Percentiles rank a stretch among this genome's conserved stretches.
phyloP scores from a whole-genome alignment of 1,140 invertebrate genomes.

The Lethrus apterus region DNA sequence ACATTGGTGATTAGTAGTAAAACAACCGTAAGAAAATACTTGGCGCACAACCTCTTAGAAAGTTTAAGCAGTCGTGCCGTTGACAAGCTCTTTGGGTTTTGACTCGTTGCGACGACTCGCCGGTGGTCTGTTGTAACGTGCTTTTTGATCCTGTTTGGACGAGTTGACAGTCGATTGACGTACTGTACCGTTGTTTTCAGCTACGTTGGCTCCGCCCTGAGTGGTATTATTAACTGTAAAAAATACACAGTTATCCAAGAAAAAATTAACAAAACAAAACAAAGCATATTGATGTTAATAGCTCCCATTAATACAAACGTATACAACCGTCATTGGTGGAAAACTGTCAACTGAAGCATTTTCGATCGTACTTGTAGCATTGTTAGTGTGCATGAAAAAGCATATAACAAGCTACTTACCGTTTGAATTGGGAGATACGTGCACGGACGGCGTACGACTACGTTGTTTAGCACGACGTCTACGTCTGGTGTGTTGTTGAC shows the following conservation, averaged over 20 bases:
- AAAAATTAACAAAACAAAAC: conserved; percentile 2
- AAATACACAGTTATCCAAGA: neutral
- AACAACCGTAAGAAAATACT: conserved; percentile 15
- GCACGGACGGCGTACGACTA: conserved; percentile 21
- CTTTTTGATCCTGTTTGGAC: conserved; percentile 42
- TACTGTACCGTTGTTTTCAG: conserved; percentile 16
- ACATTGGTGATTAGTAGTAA: conserved; percentile 14
- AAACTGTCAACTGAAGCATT: no score
- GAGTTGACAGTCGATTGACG: conserved; percentile 34
- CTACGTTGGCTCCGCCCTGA: neutral
- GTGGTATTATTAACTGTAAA: conserved; percentile 22
- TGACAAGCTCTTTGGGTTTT: conserved; percentile 55
- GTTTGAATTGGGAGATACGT: neutral
- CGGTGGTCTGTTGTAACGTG: conserved; percentile 40
- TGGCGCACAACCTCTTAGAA: conserved; percentile 7
- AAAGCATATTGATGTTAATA: conserved; percentile 5
- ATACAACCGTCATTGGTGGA: no score
- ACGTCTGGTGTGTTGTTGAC: conserved; percentile 38
- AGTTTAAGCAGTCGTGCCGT: conserved; percentile 45
- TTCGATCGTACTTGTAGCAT: conserved; percentile 1
- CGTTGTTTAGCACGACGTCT: conserved; percentile 33
- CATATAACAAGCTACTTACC: conserved; percentile 3
- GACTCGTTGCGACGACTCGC: conserved; percentile 36
- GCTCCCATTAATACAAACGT: neutral
- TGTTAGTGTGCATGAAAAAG: neutral